phyloP scores from a whole-genome alignment of 1,140 invertebrate species.

The Cherax destructor region DNA sequence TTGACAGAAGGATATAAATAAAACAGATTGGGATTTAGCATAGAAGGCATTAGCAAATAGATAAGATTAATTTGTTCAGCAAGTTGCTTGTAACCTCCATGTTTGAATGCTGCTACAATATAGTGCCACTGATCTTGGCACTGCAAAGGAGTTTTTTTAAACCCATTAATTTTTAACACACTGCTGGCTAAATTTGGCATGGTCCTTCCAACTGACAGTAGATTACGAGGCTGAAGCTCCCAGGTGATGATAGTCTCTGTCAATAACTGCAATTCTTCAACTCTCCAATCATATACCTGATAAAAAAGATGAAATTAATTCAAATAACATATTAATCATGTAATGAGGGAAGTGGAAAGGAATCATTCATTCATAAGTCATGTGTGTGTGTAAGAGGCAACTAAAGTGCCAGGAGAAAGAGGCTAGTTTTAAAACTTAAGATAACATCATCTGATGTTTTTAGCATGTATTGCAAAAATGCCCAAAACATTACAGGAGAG shows the following conservation, averaged over 20 bases:
- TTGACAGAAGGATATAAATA: neutral
- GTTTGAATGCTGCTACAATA: constrained; percentile 30
- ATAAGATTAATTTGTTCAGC: constrained; percentile 30
- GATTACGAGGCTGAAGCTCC: constrained; percentile 36
- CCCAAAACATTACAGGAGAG: no score
- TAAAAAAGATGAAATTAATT: no score
- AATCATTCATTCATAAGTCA: no score
- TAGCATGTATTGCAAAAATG: no score
- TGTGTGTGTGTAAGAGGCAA: no score
- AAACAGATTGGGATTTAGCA: constrained; percentile 3
- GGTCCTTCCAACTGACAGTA: neutral
- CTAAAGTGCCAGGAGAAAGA: no score
- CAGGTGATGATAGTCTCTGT: constrained; percentile 20
- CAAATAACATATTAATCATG: no score
- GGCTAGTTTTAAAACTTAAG: no score
- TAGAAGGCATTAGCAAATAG: constrained; percentile 3
- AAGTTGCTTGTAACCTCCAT: constrained; percentile 50
- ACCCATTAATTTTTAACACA: constrained; percentile 23
- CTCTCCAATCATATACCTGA: constrained; percentile 44
- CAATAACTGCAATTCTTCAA: constrained; percentile 38
- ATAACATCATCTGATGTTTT: no score
- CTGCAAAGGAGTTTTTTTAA: constrained; percentile 29
- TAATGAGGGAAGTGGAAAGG: no score
- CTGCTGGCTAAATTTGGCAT: constrained; percentile 17
- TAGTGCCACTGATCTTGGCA: constrained; percentile 51